Evolutionary conservation across 1,140 invertebrate genomes (phyloP), one percentile per base, ranked within the genome.

Genomic region (Capitella teleta): DNA sequence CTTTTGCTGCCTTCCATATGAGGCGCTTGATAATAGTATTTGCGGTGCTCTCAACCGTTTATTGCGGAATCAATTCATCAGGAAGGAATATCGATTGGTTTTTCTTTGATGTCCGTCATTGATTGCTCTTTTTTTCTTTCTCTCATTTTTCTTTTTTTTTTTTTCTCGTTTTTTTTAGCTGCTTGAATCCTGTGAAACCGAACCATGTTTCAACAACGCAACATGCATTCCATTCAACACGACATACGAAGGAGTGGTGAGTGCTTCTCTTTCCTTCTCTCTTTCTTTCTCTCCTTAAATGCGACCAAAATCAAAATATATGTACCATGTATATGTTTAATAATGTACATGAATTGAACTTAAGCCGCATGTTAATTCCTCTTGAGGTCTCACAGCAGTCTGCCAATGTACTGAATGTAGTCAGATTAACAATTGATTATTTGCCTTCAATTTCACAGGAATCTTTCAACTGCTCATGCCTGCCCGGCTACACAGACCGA

Each of bases 391-490:
- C 32, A 34, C 32, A 1, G 32, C 32, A 12, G 10, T 34, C 16
- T 12, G 32, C 10, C 10, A 34, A 16, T 12, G 10, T 12, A 34
- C 10, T 34, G 16, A 12, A 34, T 12, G 32, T 10, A 16, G 10
- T 34, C 16, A 12, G 10, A 34, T 34, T 10, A 34, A 34, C 16
- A 34, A 34, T 34, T 34, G 18, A 10, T 41, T 41, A 10, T 1
- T n/a, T 41, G 38, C 10, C 19, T 26, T n/a, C n/a, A n/a, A 25
- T 28, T 6, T 32, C 36, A 8, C 5, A 47, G 45, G 6, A 21
- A 1, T 16, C 32, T 19, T 70, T 61, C 71, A 73, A 77, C 34
- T 94, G 89, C 69, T 68, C 78, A 1, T 92, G 88, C 60, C 77
- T 79, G 2, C 61, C 79, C 1, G 87, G 78, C 23, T 61, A 48